Conservation (phyloP, 2,113 vertebrate genomes). For the Cariama cristata region DNA sequence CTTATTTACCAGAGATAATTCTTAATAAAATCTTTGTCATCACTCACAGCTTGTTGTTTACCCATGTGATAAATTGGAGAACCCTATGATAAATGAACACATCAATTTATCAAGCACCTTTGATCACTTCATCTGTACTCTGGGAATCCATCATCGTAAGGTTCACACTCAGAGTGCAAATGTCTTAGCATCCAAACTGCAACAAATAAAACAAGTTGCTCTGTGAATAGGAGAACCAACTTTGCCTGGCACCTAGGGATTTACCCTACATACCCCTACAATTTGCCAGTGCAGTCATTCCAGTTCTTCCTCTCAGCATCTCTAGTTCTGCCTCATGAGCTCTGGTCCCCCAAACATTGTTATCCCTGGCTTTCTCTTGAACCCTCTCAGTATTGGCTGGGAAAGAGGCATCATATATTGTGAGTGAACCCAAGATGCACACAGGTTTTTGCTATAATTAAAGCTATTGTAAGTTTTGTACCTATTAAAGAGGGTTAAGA, state of each 20-base stretch:
- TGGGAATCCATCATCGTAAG: neutral
- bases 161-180: neutral
- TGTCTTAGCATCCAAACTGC: neutral
- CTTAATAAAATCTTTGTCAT: conserved; percentile 1
- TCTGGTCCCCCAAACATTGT: neutral
- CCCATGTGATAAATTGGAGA: neutral
- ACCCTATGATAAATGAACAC: neutral
- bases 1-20: conserved; percentile 14
- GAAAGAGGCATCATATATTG: neutral
- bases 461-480: neutral
- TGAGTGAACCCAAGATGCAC: neutral
- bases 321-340: neutral
- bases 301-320: neutral
- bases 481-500: neutral
- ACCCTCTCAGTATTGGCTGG: neutral
- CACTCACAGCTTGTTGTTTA: conserved; percentile 7
- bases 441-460: neutral
- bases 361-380: neutral
- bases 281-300: neutral
- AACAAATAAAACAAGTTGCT: neutral
- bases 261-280: neutral
- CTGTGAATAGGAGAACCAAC: neutral
- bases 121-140: neutral
- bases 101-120: neutral
- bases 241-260: neutral